Evolutionary conservation across 2,797 vertebrate species (phyloP).

Genomic region (Etheostoma perlongum): DNA sequence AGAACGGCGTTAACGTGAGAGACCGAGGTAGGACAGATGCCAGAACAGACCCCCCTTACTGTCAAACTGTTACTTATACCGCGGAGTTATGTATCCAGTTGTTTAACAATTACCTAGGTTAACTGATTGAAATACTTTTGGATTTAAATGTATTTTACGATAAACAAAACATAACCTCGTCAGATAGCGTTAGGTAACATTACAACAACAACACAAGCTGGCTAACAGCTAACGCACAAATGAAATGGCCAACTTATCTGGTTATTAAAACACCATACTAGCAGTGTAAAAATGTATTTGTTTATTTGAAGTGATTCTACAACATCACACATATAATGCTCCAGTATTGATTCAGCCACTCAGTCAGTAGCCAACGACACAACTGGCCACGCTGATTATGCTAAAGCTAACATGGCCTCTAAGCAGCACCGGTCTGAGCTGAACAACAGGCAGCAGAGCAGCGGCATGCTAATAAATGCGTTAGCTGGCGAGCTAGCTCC

Average conservation of each 20-base stretch:
- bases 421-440: conserved; percentile 54
- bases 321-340: fast-evolving
- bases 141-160: conserved; percentile 39
- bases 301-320: not conserved
- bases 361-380: conserved; percentile 41
- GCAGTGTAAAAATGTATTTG: fast-evolving
- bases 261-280: fast-evolving
- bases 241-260: not conserved
- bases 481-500: conserved; percentile 56
- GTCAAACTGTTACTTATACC: not conserved
- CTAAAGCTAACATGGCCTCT: conserved; percentile 81
- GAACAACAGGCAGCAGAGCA: conserved; percentile 62
- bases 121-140: no score
- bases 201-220: conserved; percentile 77
- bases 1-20: conserved; percentile 44
- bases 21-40: conserved; percentile 7
- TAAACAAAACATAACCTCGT: conserved; percentile 64
- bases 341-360: conserved; percentile 1
- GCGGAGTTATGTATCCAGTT: fast-evolving
- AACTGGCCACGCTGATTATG: conserved; percentile 74
- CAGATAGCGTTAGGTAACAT: conserved; percentile 69
- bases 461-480: conserved; percentile 65
- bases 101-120: fast-evolving
- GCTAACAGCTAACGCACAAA: conserved; percentile 58
- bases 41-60: not conserved